Percentiles rank a stretch among this genome's conserved stretches.
These are phyloP conservation scores for Tiaroga cobitis DNA, from an alignment of 2,797 vertebrate species.

Conservation along the genomic window DNA sequence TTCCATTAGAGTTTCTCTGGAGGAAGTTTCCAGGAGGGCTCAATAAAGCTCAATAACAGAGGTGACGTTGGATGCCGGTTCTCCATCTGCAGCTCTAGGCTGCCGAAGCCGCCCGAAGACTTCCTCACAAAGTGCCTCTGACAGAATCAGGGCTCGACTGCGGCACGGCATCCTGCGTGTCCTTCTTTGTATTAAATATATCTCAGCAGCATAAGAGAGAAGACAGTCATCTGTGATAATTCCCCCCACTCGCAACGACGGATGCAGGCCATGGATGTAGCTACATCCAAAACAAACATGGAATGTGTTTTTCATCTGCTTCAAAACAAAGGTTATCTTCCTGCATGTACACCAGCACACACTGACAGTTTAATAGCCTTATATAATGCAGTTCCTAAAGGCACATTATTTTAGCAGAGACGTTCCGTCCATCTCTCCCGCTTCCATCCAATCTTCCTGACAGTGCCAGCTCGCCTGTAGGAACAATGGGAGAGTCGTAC, in stretches of 20 bases:
- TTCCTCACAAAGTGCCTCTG: constrained; percentile 51
- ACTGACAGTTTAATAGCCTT: constrained; percentile 83
- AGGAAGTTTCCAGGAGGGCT: constrained; percentile 37
- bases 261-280: constrained; percentile 66
- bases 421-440: constrained; percentile 59
- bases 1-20: constrained; percentile 38
- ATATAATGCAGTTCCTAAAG: constrained; percentile 79
- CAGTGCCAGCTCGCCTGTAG: constrained; percentile 67
- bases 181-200: constrained; percentile 48
- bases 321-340: constrained; percentile 77
- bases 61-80: constrained; percentile 23
- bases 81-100: constrained; percentile 44
- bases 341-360: constrained; percentile 72
- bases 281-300: constrained; percentile 72
- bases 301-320: constrained; percentile 75
- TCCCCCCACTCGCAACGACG: constrained; percentile 52
- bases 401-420: constrained; percentile 79
- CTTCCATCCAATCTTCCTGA: constrained; percentile 68
- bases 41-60: constrained; percentile 45
- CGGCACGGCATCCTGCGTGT: constrained; percentile 26
- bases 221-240: constrained; percentile 35
- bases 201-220: constrained; percentile 39
- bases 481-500: constrained; percentile 73
- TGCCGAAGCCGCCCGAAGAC: constrained; percentile 52
- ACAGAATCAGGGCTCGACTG: constrained; percentile 58